Percentiles rank a stretch among this genome's conserved stretches.
phyloP scores from a whole-genome alignment of 2,888 invertebrate genomes.

The Lissonota sp. region DNA sequence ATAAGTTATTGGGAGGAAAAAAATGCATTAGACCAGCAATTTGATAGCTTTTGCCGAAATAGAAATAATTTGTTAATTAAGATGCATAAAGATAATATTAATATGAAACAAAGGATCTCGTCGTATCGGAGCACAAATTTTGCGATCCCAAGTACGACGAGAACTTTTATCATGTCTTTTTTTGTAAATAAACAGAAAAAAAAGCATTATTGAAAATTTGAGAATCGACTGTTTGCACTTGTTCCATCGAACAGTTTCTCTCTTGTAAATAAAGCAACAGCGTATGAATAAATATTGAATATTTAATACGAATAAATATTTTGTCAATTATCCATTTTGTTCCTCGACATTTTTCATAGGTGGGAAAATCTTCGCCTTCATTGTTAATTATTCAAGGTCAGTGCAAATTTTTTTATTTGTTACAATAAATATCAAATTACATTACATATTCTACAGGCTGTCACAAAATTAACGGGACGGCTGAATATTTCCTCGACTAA shows the following conservation, averaged over 20 bases:
- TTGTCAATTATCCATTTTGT: conserved; percentile 7
- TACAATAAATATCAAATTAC: no score
- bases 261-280: conserved; percentile 57
- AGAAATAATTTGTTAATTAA: conserved; percentile 33
- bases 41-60: conserved; percentile 53
- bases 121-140: not conserved
- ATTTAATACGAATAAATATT: conserved; percentile 48
- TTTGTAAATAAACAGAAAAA: conserved; percentile 51
- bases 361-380: no score
- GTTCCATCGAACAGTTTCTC: conserved; percentile 52
- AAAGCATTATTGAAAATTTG: conserved; percentile 34
- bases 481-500: no score
- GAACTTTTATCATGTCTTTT: conserved; percentile 35
- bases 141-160: not conserved
- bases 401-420: no score
- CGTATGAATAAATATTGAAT: conserved; percentile 54
- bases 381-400: no score
- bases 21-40: conserved; percentile 39
- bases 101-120: conserved; percentile 18
- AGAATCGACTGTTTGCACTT: conserved; percentile 50
- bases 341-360: not conserved
- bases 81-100: not conserved
- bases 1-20: not conserved
- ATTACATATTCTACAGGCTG: no score
- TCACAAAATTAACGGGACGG: no score